Base-by-base conservation (phyloP, 1,140 invertebrate genomes). In the Lasioglossum albipes region DNA sequence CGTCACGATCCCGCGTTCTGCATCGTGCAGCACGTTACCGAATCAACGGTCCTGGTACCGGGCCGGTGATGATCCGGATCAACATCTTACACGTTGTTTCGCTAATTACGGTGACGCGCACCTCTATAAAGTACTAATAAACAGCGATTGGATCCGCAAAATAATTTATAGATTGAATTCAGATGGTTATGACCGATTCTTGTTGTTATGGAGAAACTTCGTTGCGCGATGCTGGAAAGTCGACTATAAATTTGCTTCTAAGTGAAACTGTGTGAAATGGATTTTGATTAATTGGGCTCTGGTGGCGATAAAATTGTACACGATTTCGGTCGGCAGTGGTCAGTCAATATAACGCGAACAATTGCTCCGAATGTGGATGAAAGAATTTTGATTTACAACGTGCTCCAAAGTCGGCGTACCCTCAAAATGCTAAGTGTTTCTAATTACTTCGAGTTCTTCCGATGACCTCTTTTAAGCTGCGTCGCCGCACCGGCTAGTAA, bases 1-100 rank as follows among this genome's bases (percentile, higher is more conserved):
- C 13, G 49, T 54, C 42, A 41, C 54, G 54, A 42, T 18, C 67
- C 20, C 31, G 66, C 59, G 27, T 64, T 82, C 78, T 52, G 20
- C 54, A 54, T 41, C 62, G 67, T 6, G 52, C 45, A 7, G 54
- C 72, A 20, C 54, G 49, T 41, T 45, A 76, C 81, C 22, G 52
- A 16, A 49, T 62, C 57, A 59, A 20, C 7, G 18, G 1, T 6
- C n/a, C 57, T 0, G 57, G 0, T 49, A 12, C 12, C 10, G 45
- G 10, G 2, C 20, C 20, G 9, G 36, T 42, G 31, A 49, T 31
- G 36, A 36, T 57, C 7, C 4, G 0, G n/a, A 59, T n/a, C 5
- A n/a, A 59, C 7, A 59, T 59, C n/a, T 59, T 59, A n/a, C 2
- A 7, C 7, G 57, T 6, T n/a, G 52, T 59, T n/a, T n/a, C 20